These are phyloP conservation scores for Sorex araneus DNA, from an alignment of 2,113 vertebrate genomes.

Conservation along the genomic window DNA sequence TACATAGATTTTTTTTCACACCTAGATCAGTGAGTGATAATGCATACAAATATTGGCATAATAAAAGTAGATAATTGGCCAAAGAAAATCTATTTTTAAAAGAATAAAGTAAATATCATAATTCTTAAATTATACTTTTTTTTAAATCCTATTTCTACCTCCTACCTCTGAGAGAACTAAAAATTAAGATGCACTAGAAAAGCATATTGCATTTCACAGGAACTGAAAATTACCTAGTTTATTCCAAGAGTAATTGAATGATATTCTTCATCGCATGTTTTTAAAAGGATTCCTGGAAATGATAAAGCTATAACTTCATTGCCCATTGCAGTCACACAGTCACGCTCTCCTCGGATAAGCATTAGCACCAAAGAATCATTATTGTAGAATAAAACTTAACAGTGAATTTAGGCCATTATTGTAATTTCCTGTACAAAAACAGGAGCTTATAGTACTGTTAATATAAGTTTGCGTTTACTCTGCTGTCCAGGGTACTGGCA, in stretches of 20 bases:
- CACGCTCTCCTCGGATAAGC: constrained; percentile 38
- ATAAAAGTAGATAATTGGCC: too few relatives aligned
- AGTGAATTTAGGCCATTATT: constrained; percentile 64
- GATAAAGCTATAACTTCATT: constrained; percentile 22
- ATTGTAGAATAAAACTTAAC: constrained; percentile 64
- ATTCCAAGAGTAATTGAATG: constrained; percentile 50
- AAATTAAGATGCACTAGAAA: neutral
- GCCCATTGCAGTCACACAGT: neutral
- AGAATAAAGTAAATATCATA: too few relatives aligned
- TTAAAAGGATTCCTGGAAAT: constrained; percentile 34
- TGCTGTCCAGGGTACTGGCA: constrained; percentile 63
- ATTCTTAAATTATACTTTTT: too few relatives aligned
- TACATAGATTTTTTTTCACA: too few relatives aligned
- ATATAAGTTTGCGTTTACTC: constrained; percentile 74
- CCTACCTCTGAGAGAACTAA: neutral
- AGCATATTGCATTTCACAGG: neutral
- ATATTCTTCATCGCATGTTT: constrained; percentile 40
- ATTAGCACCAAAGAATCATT: constrained; percentile 44
- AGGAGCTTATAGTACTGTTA: constrained; percentile 65
- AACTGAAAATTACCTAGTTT: constrained; percentile 2
- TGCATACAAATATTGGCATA: too few relatives aligned
- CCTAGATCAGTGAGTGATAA: too few relatives aligned
- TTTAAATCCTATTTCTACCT: too few relatives aligned
- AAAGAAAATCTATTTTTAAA: too few relatives aligned
- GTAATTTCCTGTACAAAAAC: constrained; percentile 62